These are phyloP conservation scores for Drosophila antonietae DNA, from an alignment of 2,888 invertebrate species.

Conservation along the genomic window DNA sequence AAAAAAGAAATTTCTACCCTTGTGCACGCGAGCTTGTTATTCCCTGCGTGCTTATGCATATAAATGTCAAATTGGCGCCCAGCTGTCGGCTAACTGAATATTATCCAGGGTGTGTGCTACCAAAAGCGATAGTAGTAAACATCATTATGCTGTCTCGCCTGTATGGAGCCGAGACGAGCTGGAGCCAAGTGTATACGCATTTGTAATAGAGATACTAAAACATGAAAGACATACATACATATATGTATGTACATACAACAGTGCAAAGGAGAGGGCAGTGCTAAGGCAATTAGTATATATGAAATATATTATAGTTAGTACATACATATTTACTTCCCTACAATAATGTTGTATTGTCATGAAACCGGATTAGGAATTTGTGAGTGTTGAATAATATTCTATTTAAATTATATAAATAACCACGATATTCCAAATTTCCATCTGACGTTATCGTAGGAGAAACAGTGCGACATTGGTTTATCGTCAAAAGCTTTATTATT, in stretches of 20 bases:
- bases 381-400: not conserved
- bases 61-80: constrained; percentile 24
- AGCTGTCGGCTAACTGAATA: constrained; percentile 18
- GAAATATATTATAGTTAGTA: not conserved
- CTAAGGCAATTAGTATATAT: not conserved
- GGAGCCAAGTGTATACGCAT: constrained; percentile 25
- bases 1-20: constrained; percentile 8
- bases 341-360: not conserved
- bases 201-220: constrained; percentile 13
- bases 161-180: constrained; percentile 26
- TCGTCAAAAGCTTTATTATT: too few species aligned
- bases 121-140: not conserved
- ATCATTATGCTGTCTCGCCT: constrained; percentile 19
- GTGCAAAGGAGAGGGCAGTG: not conserved
- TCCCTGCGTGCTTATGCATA: constrained; percentile 10
- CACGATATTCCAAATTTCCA: not conserved
- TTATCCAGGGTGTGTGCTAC: constrained; percentile 7
- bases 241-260: not conserved
- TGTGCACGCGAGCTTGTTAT: not conserved
- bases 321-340: not conserved
- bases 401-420: not conserved
- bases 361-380: not conserved
- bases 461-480: not conserved
- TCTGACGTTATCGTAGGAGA: not conserved
- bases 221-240: not conserved